Evolutionary conservation across 2,888 invertebrate species (phyloP).

Genomic region (Steromphala cineraria): DNA sequence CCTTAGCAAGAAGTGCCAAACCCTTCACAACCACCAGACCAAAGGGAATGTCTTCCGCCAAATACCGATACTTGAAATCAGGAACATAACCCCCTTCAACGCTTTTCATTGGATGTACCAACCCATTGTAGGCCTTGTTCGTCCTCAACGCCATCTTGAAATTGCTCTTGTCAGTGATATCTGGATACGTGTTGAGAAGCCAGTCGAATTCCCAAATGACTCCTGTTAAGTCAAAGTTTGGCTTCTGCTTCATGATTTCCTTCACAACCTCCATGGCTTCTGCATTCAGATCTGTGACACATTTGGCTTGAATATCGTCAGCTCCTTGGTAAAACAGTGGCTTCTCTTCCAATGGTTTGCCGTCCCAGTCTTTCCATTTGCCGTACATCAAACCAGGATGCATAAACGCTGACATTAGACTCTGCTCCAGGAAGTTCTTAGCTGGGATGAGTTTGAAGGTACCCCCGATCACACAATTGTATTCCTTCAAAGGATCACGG

Average conservation of each 20-base stretch:
- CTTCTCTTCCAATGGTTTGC: constrained; percentile 45
- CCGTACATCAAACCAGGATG: constrained; percentile 65
- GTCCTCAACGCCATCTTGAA: constrained; percentile 48
- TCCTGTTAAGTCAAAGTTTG: constrained; percentile 44
- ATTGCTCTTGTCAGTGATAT: constrained; percentile 49
- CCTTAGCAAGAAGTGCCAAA: constrained; percentile 53
- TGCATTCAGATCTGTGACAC: constrained; percentile 47
- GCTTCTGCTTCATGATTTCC: neutral
- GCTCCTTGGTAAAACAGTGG: constrained; percentile 66
- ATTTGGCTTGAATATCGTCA: constrained; percentile 45
- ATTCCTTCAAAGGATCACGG: constrained; percentile 37
- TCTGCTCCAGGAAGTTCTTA: constrained; percentile 57
- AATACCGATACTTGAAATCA: constrained; percentile 56
- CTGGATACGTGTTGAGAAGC: constrained; percentile 45
- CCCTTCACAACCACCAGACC: constrained; percentile 59
- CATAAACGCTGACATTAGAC: constrained; percentile 57
- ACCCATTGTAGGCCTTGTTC: constrained; percentile 56
- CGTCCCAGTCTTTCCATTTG: constrained; percentile 59
- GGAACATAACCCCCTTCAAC: constrained; percentile 49
- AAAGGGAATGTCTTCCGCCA: constrained; percentile 57
- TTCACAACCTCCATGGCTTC: no score
- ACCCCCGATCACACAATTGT: constrained; percentile 48
- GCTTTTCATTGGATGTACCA: constrained; percentile 56
- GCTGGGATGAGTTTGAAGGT: constrained; percentile 21
- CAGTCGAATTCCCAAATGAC: no score